Percentiles rank a stretch among this genome's conserved stretches.
These are phyloP conservation scores for Microplitis deprimator DNA, from an alignment of 2,888 invertebrate species.

Conservation along the genomic window DNA sequence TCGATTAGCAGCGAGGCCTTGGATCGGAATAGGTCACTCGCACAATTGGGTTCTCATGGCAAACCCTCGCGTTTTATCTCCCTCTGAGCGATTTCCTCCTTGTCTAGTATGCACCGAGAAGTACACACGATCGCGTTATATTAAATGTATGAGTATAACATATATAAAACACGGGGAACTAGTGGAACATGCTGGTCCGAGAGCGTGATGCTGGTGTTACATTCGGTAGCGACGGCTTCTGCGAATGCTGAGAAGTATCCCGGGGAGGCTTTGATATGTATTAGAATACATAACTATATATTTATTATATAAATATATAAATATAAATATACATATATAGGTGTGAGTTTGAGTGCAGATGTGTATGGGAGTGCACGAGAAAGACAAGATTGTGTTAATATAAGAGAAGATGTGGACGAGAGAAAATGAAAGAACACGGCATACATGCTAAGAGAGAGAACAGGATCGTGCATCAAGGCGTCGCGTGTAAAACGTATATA, in stretches of 20 bases:
- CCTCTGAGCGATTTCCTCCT: slow-evolving; percentile 1
- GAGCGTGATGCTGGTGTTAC: slow-evolving; percentile 14
- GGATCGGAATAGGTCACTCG: slow-evolving; percentile 51
- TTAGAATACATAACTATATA: not conserved
- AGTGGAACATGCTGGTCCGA: not conserved
- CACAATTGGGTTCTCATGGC: slow-evolving; percentile 52
- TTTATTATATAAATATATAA: not conserved
- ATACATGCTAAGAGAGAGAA: slow-evolving; percentile 29
- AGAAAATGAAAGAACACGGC: slow-evolving; percentile 19
- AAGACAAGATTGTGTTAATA: not conserved
- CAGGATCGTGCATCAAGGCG: slow-evolving; percentile 43
- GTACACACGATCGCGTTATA: slow-evolving; percentile 11
- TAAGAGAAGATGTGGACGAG: not conserved
- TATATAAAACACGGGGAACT: slow-evolving; percentile 14
- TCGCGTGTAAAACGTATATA: slow-evolving; percentile 41
- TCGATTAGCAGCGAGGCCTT: slow-evolving; percentile 49
- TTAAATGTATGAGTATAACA: slow-evolving; percentile 20
- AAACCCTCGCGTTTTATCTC: slow-evolving; percentile 19
- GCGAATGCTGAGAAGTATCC: slow-evolving; percentile 32
- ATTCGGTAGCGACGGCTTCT: slow-evolving; percentile 31
- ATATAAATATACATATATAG: not conserved
- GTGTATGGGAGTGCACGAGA: not conserved
- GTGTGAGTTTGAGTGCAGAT: not conserved
- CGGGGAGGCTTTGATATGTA: slow-evolving; percentile 20
- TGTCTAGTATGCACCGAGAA: not conserved